Evolutionary conservation across 1,140 invertebrate species (phyloP), one percentile per base, ranked within the genome.

Genomic region (Ceratina australensis): DNA sequence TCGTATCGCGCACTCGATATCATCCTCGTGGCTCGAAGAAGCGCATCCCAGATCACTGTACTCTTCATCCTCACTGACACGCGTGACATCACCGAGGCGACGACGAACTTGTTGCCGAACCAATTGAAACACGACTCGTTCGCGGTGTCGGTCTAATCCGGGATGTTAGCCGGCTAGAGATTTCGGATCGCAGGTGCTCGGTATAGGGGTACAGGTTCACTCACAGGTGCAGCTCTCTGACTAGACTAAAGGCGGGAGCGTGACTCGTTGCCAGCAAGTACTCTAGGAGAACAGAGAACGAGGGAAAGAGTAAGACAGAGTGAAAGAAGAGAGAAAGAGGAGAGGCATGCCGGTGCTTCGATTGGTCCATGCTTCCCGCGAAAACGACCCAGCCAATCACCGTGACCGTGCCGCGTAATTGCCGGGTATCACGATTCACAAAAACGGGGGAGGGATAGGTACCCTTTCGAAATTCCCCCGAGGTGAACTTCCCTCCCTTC

Each of bases 291-390:
- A 52, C 47, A 72, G 78, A 83, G 61, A 79, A 63, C 72, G 78
- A 54, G 80, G 79, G 69, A 78, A 77, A 64, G 79, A 68, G 78
- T 42, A 78, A 78, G 60, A 78, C 72, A 65, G 76, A 42, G 33
- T 42, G 33, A 79, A 63, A 74, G 78, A 54, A 81, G 79, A 72
- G 80, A 77, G 67, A 80, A 68, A 81, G 54, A 78, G 80, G 60
- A 78, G 78, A 65, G 76, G 61, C 82, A 73, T 66, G 26, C 56
- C 59, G n/a, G 60, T 72, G 71, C 81, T 49, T 77, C 69, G 80
- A 90, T 89, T 90, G 88, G 88, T 71, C 82, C 82, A 80, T 79
- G 60, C 76, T 89, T 89, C 88, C 87, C 89, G 89, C 88, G 88
- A 87, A 89, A 88, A 89, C 59, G 73, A 76, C 67, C 71, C 83